These are phyloP conservation scores for Brotula barbata DNA, from an alignment of 2,797 vertebrate genomes.

Conservation along the genomic window DNA sequence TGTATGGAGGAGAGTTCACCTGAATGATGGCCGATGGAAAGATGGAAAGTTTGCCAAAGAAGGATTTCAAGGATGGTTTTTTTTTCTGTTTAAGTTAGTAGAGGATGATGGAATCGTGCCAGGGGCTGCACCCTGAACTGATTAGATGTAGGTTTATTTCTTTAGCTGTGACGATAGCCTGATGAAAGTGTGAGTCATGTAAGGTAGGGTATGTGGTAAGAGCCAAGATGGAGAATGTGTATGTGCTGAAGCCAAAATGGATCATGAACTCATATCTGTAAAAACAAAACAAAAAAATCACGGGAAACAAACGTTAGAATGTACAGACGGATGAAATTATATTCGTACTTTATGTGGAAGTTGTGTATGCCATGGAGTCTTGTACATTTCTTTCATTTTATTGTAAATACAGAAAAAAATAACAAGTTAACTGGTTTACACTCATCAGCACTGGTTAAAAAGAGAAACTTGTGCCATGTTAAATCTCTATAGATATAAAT, in stretches of 20 bases:
- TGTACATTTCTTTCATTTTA: slow-evolving; percentile 93
- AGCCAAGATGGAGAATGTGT: slow-evolving; percentile 76
- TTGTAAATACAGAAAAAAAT: slow-evolving; percentile 92
- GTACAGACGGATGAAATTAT: slow-evolving; percentile 90
- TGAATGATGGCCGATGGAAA: slow-evolving; percentile 74
- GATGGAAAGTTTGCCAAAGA: slow-evolving; percentile 85
- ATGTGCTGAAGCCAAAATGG: slow-evolving; percentile 87
- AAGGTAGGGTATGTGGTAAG: slow-evolving; percentile 85
- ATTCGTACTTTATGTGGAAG: slow-evolving; percentile 90
- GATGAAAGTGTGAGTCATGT: slow-evolving; percentile 88
- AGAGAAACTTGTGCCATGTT: slow-evolving; percentile 86
- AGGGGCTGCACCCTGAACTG: slow-evolving; percentile 77
- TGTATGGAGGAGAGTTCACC: slow-evolving; percentile 54
- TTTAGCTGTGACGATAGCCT: slow-evolving; percentile 85
- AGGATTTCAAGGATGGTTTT: slow-evolving; percentile 80
- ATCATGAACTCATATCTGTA: slow-evolving; percentile 84
- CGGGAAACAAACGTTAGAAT: slow-evolving; percentile 91
- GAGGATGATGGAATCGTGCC: slow-evolving; percentile 79
- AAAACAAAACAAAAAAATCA: slow-evolving; percentile 79
- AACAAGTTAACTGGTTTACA: slow-evolving; percentile 83
- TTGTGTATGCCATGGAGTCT: slow-evolving; percentile 90
- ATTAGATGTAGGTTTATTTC: slow-evolving; percentile 86
- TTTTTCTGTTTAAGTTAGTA: slow-evolving; percentile 50
- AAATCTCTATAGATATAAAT: slow-evolving; percentile 79
- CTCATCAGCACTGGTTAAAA: slow-evolving; percentile 88